Percentiles rank a stretch among this genome's conserved stretches.
Conservation (phyloP, 37 sponge, comb jelly and placozoan species). For the Aplysina aerophoba region DNA sequence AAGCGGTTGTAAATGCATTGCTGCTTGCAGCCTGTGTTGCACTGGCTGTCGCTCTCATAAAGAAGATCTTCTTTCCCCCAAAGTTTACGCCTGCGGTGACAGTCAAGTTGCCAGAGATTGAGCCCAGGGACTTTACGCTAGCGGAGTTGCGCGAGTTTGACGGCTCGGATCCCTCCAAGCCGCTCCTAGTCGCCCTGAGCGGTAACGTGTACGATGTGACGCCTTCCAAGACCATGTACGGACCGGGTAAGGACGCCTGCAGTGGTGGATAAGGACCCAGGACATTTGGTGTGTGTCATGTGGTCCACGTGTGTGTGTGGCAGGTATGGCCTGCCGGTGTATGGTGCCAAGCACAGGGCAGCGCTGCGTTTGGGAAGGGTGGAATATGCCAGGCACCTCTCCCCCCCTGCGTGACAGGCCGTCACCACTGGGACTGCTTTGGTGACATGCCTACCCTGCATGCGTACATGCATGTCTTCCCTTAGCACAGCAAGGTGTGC, state of each 20-base stretch:
- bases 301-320: too few relatives aligned
- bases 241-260: conserved; percentile 24
- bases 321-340: too few relatives aligned
- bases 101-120: conserved; percentile 15
- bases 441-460: neutral
- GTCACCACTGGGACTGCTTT: too few relatives aligned
- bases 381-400: too few relatives aligned
- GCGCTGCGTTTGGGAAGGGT: too few relatives aligned
- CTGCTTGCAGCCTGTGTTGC: neutral
- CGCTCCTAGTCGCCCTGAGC: conserved; percentile 40
- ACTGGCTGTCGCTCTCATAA: neutral
- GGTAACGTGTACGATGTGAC: conserved; percentile 56
- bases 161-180: conserved; percentile 43
- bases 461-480: neutral
- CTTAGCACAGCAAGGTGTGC: too few relatives aligned
- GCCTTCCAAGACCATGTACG: conserved; percentile 31
- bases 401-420: too few relatives aligned
- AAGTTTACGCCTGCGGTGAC: neutral
- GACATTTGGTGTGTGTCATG: too few relatives aligned
- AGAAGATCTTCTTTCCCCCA: conserved; percentile 15
- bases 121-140: conserved; percentile 31
- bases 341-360: too few relatives aligned
- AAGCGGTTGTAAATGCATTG: neutral
- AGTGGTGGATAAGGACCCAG: too few relatives aligned
- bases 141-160: conserved; percentile 38